phyloP scores from a whole-genome alignment of 2,888 invertebrate species.

The Coronaproctus castanopsis region DNA sequence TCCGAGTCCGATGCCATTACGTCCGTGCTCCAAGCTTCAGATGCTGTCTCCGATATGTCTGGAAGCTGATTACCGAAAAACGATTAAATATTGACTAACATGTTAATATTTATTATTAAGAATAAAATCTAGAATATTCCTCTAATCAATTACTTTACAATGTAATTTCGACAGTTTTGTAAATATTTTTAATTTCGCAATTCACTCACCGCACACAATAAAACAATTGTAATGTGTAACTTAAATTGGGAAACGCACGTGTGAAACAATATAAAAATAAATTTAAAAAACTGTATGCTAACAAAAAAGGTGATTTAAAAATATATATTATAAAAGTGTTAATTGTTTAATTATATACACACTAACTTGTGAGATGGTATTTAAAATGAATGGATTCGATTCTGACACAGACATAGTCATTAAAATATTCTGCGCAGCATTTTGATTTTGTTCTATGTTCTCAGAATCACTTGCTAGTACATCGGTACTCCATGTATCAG shows the following conservation, averaged over 20 bases:
- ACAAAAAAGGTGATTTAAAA: too few relatives aligned
- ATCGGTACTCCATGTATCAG: slow-evolving; percentile 97
- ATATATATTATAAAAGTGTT: too few relatives aligned
- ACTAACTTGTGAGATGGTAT: background rate
- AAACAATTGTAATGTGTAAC: too few relatives aligned
- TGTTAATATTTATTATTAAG: background rate
- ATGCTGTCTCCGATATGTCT: slow-evolving; percentile 74
- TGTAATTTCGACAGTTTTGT: too few relatives aligned
- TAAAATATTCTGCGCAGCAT: background rate
- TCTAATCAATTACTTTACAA: background rate
- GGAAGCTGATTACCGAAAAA: slow-evolving; percentile 23
- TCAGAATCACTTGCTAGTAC: slow-evolving; percentile 93
- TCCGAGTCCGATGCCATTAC: slow-evolving; percentile 84
- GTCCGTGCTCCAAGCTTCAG: slow-evolving; percentile 97
- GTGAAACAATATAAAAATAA: too few relatives aligned
- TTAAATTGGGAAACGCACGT: too few relatives aligned
- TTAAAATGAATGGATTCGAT: background rate
- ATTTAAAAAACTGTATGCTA: too few relatives aligned
- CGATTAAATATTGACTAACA: background rate
- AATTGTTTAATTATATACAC: too few relatives aligned
- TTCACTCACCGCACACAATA: too few relatives aligned
- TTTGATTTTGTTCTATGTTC: slow-evolving; percentile 48
- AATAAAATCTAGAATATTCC: background rate
- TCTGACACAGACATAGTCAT: background rate
- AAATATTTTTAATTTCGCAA: too few relatives aligned